A percentile compares a stretch with the other conserved stretches of the same genome.
Conservation (phyloP, 2,888 invertebrate genomes). For the Copidosoma aretas region DNA sequence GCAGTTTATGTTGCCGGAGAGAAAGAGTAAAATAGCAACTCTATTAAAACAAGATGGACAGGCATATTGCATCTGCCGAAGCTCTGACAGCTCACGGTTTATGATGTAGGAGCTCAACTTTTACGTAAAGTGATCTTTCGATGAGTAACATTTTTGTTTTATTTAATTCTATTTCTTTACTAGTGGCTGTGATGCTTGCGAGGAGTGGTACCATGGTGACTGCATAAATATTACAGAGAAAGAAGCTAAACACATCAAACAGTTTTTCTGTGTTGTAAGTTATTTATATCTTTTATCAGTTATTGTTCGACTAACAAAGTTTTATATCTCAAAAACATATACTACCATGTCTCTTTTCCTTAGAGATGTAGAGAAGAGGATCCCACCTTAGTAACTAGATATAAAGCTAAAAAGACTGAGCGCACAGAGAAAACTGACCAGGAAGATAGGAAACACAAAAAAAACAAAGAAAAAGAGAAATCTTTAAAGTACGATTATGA, state of each 20-base stretch:
- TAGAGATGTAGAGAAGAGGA: constrained; percentile 81
- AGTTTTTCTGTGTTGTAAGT: constrained; percentile 82
- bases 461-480: constrained; percentile 59
- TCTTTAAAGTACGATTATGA: constrained; percentile 55
- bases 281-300: neutral
- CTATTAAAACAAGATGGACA: constrained; percentile 87
- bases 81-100: constrained; percentile 91
- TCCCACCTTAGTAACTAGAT: constrained; percentile 68
- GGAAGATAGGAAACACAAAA: constrained; percentile 56
- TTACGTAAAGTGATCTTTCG: constrained; percentile 15
- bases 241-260: constrained; percentile 91
- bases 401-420: constrained; percentile 57
- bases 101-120: constrained; percentile 91
- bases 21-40: constrained; percentile 89
- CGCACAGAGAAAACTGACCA: constrained; percentile 52
- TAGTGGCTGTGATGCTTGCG: constrained; percentile 94
- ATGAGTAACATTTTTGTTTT: neutral
- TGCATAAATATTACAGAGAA: constrained; percentile 94
- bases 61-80: constrained; percentile 93
- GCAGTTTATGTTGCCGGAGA: constrained; percentile 86
- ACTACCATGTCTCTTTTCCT: constrained; percentile 33
- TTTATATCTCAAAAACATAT: constrained; percentile 4
- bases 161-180: neutral
- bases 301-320: constrained; percentile 12
- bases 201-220: constrained; percentile 99